phyloP scores from a whole-genome alignment of 2,888 invertebrate genomes.

The Drosophila formosana region DNA sequence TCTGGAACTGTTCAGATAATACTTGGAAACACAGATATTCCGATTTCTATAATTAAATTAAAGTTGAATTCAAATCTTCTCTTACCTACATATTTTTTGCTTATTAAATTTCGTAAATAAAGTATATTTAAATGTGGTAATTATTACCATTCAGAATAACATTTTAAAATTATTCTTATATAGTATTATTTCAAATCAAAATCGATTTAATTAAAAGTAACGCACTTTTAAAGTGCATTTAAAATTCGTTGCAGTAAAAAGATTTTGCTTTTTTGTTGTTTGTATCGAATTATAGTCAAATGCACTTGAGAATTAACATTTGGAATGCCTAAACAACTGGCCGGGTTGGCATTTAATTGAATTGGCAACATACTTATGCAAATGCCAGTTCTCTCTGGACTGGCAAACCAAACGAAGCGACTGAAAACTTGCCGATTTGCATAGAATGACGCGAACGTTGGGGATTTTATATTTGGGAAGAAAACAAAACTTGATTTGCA shows the following conservation, averaged over 20 bases:
- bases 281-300: conserved; percentile 68
- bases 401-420: conserved; percentile 64
- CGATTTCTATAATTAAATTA: no score
- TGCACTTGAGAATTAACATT: conserved; percentile 81
- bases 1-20: background rate
- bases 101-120: no score
- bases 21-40: background rate
- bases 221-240: conserved; percentile 20
- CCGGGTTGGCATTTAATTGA: conserved; percentile 76
- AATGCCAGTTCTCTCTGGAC: conserved; percentile 47
- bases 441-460: conserved; percentile 64
- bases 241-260: background rate
- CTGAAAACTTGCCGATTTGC: conserved; percentile 49
- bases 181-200: no score
- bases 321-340: conserved; percentile 81
- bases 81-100: no score
- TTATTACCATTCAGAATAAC: no score
- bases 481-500: conserved; percentile 58
- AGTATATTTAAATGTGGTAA: no score
- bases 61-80: no score
- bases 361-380: conserved; percentile 79
- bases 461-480: conserved; percentile 11
- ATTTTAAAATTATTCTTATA: no score
- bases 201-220: no score
- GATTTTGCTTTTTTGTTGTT: conserved; percentile 18